Evolutionary conservation across 2,113 vertebrate species (phyloP), one percentile per base, ranked within the genome.

Genomic region (Oryzias celebensis): DNA sequence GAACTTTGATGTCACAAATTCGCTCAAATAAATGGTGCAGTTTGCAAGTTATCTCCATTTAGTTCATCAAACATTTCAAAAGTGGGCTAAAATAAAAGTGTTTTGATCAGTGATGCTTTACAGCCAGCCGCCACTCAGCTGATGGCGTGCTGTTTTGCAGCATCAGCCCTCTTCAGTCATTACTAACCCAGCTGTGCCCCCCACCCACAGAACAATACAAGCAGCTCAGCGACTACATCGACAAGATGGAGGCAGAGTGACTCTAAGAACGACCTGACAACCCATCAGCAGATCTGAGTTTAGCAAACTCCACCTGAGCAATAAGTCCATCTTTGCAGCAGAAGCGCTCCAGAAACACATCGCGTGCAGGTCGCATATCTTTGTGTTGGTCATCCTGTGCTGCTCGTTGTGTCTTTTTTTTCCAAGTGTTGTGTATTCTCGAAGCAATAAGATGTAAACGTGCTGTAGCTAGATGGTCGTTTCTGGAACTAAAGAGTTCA

Each of bases 181-280:
- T 5, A 28, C 1, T 28, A 28, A 28, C 26, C 7, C 26, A 5
- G 5, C 26, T 63, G 20, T 66, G 73, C 56, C 56, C 28, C 58
- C 28, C 18, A 46, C 73, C 48, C 7, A 20, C 91, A 99, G 97
- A 98, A 80, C 96, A 99, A 77, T 95, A 94, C 92, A 98, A 97
- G 91, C 87, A 98, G 77, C 93, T 99, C 65, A 95, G 87, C 0
- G 95, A 98, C 65, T 95, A 99, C 91, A 97, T 98, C 4, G 94
- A 99, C 75, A 94, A 94, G 83, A 97, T 95, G 96, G 94, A 94
- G 0, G 3, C 73, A 0, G 94, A 98, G 48, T 97, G 94, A 91
- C 23, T 49, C 5, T 12, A 22, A 47, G 17, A 66, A 75, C 23
- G 3, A 20, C 53, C 3, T 44, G 62, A 36, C 26, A 26, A 6